Conservation (phyloP, 2,797 vertebrate genomes). For the Clarias pachynema region DNA sequence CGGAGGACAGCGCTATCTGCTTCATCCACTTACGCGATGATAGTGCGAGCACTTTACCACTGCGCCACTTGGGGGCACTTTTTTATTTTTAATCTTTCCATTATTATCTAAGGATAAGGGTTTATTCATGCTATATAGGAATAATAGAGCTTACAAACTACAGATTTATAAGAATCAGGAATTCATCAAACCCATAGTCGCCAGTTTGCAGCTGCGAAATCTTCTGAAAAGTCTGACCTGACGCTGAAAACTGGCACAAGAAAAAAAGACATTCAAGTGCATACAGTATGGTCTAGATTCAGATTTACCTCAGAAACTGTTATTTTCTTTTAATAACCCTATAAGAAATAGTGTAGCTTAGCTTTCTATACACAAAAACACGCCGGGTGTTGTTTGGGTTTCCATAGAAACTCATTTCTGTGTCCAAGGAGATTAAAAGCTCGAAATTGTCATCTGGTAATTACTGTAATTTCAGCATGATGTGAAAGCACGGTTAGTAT, state of each 20-base stretch:
- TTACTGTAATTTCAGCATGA: conserved; percentile 16
- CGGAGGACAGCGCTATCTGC: too few relatives aligned
- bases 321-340: not conserved
- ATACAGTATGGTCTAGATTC: not conserved
- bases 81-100: not conserved
- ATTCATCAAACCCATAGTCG: not conserved
- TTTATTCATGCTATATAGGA: not conserved
- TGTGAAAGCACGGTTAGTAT: conserved; percentile 6
- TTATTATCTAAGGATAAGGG: not conserved
- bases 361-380: not conserved
- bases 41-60: too few relatives aligned
- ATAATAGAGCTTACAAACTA: not conserved
- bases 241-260: not conserved
- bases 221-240: not conserved
- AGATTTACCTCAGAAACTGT: not conserved
- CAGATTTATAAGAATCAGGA: not conserved
- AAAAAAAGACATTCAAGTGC: not conserved
- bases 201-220: not conserved
- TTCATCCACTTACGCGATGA: too few relatives aligned
- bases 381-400: not conserved
- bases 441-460: not conserved
- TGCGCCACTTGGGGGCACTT: too few relatives aligned
- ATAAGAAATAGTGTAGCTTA: not conserved
- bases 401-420: conserved; percentile 17
- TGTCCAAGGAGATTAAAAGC: conserved; percentile 20